These are phyloP conservation scores for Epinephelus coioides DNA, from an alignment of 2,797 vertebrate species.

Conservation along the genomic window DNA sequence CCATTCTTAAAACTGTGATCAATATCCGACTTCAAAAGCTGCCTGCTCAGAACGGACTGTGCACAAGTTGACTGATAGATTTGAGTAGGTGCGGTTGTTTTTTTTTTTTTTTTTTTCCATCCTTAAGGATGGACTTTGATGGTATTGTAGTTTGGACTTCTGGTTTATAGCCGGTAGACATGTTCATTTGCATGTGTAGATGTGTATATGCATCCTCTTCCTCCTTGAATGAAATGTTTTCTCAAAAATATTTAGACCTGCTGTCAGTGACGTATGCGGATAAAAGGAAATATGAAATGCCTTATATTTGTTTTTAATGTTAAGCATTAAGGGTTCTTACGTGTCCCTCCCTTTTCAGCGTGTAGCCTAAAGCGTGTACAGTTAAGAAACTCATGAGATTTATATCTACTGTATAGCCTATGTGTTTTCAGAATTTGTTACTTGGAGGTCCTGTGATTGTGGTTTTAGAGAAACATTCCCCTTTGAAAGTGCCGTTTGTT, in stretches of 20 bases:
- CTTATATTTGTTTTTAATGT: constrained; percentile 85
- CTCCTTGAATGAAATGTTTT: constrained; percentile 80
- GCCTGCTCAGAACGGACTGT: constrained; percentile 78
- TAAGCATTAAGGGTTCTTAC: constrained; percentile 79
- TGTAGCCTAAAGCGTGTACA: constrained; percentile 85
- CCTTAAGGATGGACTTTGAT: constrained; percentile 70
- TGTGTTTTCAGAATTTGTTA: constrained; percentile 80
- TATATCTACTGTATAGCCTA: constrained; percentile 82
- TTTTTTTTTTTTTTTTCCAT: background rate
- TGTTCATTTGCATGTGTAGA: constrained; percentile 83
- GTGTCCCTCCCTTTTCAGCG: constrained; percentile 78
- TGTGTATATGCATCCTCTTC: constrained; percentile 81
- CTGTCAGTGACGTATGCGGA: constrained; percentile 81
- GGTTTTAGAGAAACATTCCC: constrained; percentile 84
- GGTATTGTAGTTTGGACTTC: constrained; percentile 78
- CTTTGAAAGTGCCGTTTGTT: constrained; percentile 85
- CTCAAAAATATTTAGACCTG: constrained; percentile 82
- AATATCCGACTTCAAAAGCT: constrained; percentile 74
- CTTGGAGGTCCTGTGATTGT: constrained; percentile 82
- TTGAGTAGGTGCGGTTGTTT: constrained; percentile 64
- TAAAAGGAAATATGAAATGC: constrained; percentile 85
- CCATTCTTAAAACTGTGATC: constrained; percentile 85
- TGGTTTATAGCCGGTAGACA: constrained; percentile 77
- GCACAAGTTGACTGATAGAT: constrained; percentile 78
- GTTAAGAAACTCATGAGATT: constrained; percentile 78